phyloP scores from a whole-genome alignment of 2,888 invertebrate species.

The Nemotelus pantherinus region DNA sequence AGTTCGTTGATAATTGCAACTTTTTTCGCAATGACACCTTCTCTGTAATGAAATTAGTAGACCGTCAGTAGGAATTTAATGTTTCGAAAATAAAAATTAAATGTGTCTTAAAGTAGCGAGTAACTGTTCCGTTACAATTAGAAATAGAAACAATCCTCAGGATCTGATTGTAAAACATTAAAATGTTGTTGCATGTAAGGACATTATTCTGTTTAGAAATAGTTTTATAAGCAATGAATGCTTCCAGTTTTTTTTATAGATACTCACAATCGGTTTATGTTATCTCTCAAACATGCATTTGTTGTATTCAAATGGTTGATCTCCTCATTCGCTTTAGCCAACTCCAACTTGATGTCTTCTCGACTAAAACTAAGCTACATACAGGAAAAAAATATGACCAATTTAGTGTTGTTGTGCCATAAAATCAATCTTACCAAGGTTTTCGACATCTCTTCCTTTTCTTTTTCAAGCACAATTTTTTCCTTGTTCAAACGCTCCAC shows the following conservation, averaged over 20 bases:
- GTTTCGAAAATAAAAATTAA: not conserved
- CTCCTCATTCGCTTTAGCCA: conserved; percentile 43
- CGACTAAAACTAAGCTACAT: conserved; percentile 17
- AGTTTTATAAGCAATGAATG: too few species aligned
- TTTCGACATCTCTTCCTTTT: conserved; percentile 43
- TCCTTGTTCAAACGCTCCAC: conserved; percentile 40
- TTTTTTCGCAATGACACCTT: conserved; percentile 38
- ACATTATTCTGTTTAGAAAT: too few species aligned
- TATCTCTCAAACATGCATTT: conserved; percentile 41
- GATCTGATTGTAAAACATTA: too few species aligned
- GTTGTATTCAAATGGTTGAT: conserved; percentile 43
- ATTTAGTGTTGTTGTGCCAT: not conserved
- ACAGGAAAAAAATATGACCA: conserved; percentile 1
- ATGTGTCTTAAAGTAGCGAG: too few species aligned
- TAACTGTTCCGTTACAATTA: too few species aligned
- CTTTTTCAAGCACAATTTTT: conserved; percentile 38
- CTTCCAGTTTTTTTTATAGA: not conserved
- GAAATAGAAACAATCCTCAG: too few species aligned
- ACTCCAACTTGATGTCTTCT: conserved; percentile 43
- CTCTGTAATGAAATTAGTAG: conserved; percentile 41
- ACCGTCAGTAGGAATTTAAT: not conserved
- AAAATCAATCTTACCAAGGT: conserved; percentile 35
- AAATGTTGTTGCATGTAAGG: too few species aligned
- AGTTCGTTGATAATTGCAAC: conserved; percentile 45
- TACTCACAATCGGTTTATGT: conserved; percentile 42